Conservation (phyloP, 1,140 invertebrate genomes). For the Orchesella cincta region DNA sequence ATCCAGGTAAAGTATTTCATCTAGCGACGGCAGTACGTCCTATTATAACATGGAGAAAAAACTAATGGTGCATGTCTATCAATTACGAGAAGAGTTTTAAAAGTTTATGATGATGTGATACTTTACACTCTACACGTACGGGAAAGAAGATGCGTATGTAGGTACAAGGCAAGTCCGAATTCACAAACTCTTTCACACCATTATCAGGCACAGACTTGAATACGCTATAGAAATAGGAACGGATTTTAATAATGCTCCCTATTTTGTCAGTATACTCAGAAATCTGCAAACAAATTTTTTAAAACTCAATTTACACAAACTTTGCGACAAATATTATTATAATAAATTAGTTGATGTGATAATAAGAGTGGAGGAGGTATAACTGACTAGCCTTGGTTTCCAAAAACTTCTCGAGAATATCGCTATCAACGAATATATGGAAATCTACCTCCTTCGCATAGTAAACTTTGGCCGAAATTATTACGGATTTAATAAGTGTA, state of each 20-base stretch:
- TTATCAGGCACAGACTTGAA: neutral
- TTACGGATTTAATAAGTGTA: neutral
- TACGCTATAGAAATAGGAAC: neutral
- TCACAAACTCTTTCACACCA: neutral
- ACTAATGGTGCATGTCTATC: too few relatives aligned
- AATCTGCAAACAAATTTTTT: neutral
- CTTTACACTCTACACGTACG: too few relatives aligned
- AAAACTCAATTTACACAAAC: neutral
- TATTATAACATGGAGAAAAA: too few relatives aligned
- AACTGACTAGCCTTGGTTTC: neutral
- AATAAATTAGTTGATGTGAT: neutral
- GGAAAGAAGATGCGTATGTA: neutral
- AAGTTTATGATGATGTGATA: too few relatives aligned
- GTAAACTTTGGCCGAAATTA: neutral
- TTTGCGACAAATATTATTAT: neutral
- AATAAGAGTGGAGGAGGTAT: neutral
- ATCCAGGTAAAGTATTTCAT: neutral
- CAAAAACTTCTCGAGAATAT: neutral
- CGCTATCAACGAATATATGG: neutral
- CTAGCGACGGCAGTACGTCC: too few relatives aligned
- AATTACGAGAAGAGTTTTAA: too few relatives aligned
- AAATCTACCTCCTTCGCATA: neutral
- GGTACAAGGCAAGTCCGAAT: neutral
- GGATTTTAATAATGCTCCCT: neutral
- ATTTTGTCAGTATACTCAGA: neutral